Evolutionary conservation across 2,113 vertebrate species (phyloP).

Genomic region (Crypturellus undulatus): DNA sequence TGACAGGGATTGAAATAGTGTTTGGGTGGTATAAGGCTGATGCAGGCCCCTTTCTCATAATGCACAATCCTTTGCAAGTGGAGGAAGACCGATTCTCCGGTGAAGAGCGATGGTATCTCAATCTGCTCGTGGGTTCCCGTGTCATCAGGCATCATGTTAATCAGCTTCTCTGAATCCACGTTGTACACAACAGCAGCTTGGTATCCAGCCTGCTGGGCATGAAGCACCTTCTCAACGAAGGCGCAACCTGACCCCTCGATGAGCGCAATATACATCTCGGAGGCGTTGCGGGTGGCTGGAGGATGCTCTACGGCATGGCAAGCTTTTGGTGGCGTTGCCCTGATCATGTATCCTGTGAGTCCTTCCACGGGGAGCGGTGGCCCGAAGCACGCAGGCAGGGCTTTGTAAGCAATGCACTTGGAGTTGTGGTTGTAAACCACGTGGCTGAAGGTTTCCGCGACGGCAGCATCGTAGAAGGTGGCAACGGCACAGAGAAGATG

Average conservation of each 20-base stretch:
- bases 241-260: constrained; percentile 83
- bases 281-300: constrained; percentile 49
- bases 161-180: constrained; percentile 76
- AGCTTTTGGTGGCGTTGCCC: constrained; percentile 78
- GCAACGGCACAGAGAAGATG: neutral
- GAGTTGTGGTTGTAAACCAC: constrained; percentile 30
- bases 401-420: constrained; percentile 71
- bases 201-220: constrained; percentile 85
- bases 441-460: neutral
- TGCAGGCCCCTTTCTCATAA: constrained; percentile 11
- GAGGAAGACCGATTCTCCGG: constrained; percentile 28
- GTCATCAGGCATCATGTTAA: constrained; percentile 76
- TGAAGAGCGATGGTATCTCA: constrained; percentile 83
- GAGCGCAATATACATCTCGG: constrained; percentile 74
- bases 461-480: rapidly evolving
- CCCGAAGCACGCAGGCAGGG: constrained; percentile 81
- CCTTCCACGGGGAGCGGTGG: constrained; percentile 69
- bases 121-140: constrained; percentile 79
- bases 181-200: constrained; percentile 81
- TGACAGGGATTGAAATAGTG: constrained; percentile 77
- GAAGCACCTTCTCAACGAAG: constrained; percentile 84
- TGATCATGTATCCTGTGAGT: constrained; percentile 73
- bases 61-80: constrained; percentile 6
- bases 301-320: constrained; percentile 79
- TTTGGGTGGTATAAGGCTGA: constrained; percentile 77